Evolutionary conservation across 2,888 invertebrate species (phyloP).

Genomic region (Atethmia centrago): DNA sequence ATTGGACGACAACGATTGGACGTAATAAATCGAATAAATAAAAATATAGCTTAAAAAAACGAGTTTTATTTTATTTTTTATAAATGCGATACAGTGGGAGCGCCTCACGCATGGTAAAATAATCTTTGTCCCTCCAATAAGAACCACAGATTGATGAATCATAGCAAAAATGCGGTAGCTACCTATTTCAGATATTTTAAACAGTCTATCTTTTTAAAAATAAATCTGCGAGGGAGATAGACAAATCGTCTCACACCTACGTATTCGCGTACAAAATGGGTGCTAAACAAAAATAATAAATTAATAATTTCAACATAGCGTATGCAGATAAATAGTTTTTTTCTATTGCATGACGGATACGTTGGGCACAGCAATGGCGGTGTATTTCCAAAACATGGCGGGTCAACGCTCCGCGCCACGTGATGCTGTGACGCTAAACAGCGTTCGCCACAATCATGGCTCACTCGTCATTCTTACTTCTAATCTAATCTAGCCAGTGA

Average conservation of each 20-base stretch:
- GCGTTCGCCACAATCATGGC: constrained; percentile 74
- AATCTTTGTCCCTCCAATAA: constrained; percentile 32
- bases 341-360: constrained; percentile 76
- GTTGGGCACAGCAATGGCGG: constrained; percentile 70
- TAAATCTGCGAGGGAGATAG: constrained; percentile 70
- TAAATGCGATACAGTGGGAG: not conserved
- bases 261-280: constrained; percentile 69
- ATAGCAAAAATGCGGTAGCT: constrained; percentile 54
- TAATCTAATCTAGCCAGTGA: constrained; percentile 77
- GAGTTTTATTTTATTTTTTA: constrained; percentile 5
- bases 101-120: constrained; percentile 2
- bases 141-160: constrained; percentile 37
- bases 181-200: constrained; percentile 53
- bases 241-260: constrained; percentile 74
- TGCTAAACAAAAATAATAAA: constrained; percentile 74
- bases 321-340: constrained; percentile 77
- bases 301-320: constrained; percentile 68
- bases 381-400: constrained; percentile 87
- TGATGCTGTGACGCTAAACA: constrained; percentile 83
- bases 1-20: constrained; percentile 20
- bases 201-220: constrained; percentile 56
- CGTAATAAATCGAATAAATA: constrained; percentile 26
- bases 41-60: not conserved
- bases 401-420: constrained; percentile 86
- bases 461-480: constrained; percentile 74